These are phyloP conservation scores for Symphodus melops DNA, from an alignment of 2,113 vertebrate genomes.

Conservation along the genomic window DNA sequence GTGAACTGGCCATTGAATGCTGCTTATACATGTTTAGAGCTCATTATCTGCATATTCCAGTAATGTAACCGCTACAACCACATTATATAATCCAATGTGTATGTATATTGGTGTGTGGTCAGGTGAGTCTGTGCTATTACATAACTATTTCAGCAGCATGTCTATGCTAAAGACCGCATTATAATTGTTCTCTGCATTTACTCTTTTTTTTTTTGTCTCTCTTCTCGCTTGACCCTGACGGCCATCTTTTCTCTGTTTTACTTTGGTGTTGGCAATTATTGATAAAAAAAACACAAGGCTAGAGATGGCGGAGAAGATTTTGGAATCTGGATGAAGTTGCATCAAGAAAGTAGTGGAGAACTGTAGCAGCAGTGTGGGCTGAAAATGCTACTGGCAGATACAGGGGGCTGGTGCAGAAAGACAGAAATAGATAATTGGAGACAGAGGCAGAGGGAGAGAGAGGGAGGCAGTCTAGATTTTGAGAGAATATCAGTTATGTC, in stretches of 20 bases:
- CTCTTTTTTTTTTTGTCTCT: constrained; percentile 25
- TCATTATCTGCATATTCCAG: neutral
- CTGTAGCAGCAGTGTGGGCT: constrained; percentile 71
- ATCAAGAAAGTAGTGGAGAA: constrained; percentile 54
- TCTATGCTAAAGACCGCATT: constrained; percentile 10
- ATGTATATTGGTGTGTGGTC: constrained; percentile 17
- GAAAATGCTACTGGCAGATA: constrained; percentile 68
- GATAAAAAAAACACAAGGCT: constrained; percentile 23
- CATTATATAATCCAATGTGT: neutral
- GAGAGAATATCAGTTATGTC: constrained; percentile 52
- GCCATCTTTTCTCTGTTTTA: constrained; percentile 37
- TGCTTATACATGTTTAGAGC: neutral
- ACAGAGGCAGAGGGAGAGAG: constrained; percentile 58
- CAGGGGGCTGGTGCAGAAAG: constrained; percentile 56
- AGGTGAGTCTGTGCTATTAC: constrained; percentile 40
- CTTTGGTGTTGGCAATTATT: constrained; percentile 46
- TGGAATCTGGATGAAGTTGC: constrained; percentile 40
- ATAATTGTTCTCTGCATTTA: constrained; percentile 27
- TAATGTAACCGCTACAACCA: neutral
- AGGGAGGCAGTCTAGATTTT: constrained; percentile 52
- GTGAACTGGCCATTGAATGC: neutral
- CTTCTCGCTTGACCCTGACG: constrained; percentile 45
- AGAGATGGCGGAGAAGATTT: constrained; percentile 34
- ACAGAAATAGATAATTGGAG: constrained; percentile 74
- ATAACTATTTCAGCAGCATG: constrained; percentile 42